Evolutionary conservation across 2,797 vertebrate species (phyloP), one percentile per base, ranked within the genome.

Genomic region (Perodicticus potto): DNA sequence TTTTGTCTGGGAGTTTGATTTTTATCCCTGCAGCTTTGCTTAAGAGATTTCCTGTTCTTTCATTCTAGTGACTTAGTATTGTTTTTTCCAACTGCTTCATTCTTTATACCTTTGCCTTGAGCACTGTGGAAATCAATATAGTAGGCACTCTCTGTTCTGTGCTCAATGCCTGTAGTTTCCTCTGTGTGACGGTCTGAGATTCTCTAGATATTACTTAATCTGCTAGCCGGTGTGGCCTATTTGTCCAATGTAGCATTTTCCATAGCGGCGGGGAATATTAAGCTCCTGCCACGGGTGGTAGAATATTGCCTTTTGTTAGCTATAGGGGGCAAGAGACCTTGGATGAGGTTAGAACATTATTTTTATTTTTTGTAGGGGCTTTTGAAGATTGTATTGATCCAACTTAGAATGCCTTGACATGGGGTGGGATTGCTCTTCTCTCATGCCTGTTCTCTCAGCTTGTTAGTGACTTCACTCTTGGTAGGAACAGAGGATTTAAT

Each of bases 301-400:
- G 89, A 94, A 90, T 72, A 95, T 72, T 77, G 87, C 82, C 78
- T 96, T 97, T 98, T 93, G 73, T 96, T 96, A 92, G 81, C 92
- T 61, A 63, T 72, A 86, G 73, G 82, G 74, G 61, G 37, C 69
- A 81, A 55, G 81, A 78, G 32, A 61, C 32, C 87, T 96, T 92
- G 77, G 69, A 96, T 93, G 59, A 88, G 19, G 57, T 72, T 95
- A 55, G 45, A 90, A 84, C 95, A 92, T 92, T 80, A 96, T 91
- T 97, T 96, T 96, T 96, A 69, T 57, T 96, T 95, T 67, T 95
- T 74, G 77, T 91, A 69, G 73, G 69, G 92, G 22, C 55, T 89
- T 96, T 89, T 96, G 85, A 96, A 93, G 91, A 97, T 93, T 53
- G 8, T 86, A 97, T 97, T 90, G 97, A 98, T 96, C 81, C 76